Conservation (phyloP, 2,113 vertebrate genomes). For the Empidonax traillii region DNA sequence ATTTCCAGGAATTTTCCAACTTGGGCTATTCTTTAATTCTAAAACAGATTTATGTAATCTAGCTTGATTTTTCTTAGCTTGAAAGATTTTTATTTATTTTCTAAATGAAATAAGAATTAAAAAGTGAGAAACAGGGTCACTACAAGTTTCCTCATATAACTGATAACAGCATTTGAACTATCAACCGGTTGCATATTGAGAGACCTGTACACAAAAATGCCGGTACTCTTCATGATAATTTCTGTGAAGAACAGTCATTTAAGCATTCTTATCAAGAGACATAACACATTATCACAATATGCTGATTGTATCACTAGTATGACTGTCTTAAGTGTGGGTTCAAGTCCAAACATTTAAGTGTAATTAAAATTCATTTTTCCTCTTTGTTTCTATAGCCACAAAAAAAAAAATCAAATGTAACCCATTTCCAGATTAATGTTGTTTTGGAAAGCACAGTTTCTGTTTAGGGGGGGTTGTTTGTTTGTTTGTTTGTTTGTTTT, state of each 20-base stretch:
- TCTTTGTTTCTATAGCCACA: not conserved
- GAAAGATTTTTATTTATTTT: not conserved
- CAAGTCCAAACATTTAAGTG: not conserved
- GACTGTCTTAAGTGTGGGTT: not conserved
- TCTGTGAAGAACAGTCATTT: not conserved
- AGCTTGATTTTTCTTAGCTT: not conserved
- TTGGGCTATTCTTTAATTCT: not conserved
- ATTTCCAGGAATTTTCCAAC: not conserved
- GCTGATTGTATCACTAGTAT: not conserved
- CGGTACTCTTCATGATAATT: not conserved
- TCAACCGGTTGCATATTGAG: not conserved
- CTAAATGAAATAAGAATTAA: not conserved
- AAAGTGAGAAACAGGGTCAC: not conserved
- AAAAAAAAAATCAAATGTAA: not conserved
- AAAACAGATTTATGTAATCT: not conserved
- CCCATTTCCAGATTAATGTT: not conserved
- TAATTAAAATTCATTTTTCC: not conserved
- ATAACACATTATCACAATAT: not conserved
- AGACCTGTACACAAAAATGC: not conserved
- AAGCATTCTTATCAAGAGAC: not conserved
- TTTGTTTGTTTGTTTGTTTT: not conserved
- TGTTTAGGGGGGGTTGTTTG: not conserved
- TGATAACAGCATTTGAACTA: not conserved
- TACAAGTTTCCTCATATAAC: not conserved
- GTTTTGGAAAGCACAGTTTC: not conserved